These are phyloP conservation scores for Augiades crinisus DNA, from an alignment of 2,888 invertebrate genomes.

Conservation along the genomic window DNA sequence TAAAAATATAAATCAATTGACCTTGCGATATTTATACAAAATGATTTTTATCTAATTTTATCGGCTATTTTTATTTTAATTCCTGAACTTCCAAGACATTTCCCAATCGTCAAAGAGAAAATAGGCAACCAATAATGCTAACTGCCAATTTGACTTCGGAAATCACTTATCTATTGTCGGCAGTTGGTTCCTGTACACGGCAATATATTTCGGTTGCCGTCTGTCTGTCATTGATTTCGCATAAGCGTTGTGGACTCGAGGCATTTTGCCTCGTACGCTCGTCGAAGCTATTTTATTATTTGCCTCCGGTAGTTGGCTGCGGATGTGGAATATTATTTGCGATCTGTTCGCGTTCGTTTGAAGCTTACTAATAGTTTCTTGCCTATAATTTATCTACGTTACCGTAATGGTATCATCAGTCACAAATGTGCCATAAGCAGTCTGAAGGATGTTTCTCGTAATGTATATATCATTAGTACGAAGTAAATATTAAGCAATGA, in stretches of 20 bases:
- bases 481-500: too few relatives aligned
- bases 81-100: too few relatives aligned
- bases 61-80: too few relatives aligned
- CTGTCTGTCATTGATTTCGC: constrained; percentile 11
- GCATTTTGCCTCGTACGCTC: constrained; percentile 1
- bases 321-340: constrained; percentile 37
- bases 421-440: neutral
- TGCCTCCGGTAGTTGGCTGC: constrained; percentile 27
- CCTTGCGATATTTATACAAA: too few relatives aligned
- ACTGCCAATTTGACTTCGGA: neutral
- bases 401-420: constrained; percentile 10
- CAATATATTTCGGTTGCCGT: neutral
- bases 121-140: too few relatives aligned
- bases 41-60: too few relatives aligned
- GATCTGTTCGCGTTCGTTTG: constrained; percentile 34
- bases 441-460: constrained; percentile 1
- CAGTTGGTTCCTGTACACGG: neutral
- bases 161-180: neutral
- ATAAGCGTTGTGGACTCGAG: neutral
- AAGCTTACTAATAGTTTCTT: constrained; percentile 36
- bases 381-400: constrained; percentile 29
- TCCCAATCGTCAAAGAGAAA: too few relatives aligned
- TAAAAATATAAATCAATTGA: too few relatives aligned
- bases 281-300: constrained; percentile 8
- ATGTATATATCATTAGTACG: neutral